Conservation (phyloP, 2,113 vertebrate genomes). For the Gallinago paraguaiae region DNA sequence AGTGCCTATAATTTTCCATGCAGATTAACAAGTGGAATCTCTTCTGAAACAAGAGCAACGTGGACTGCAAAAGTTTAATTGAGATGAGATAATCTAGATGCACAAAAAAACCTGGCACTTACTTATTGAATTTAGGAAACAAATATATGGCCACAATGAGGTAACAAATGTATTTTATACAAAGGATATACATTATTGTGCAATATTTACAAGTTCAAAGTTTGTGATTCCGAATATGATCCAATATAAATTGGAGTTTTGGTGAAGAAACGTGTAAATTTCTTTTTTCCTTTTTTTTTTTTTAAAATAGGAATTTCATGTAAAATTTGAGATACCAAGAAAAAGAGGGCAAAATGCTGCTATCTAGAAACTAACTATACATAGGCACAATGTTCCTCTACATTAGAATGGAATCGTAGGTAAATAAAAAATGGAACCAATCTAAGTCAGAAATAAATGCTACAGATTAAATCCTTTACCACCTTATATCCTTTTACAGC, state of each 20-base stretch:
- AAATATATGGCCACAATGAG: not conserved
- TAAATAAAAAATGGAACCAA: not conserved
- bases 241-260: not conserved
- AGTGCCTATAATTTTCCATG: fast-evolving
- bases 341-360: not conserved
- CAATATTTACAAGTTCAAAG: not conserved
- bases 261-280: not conserved
- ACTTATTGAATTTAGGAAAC: not conserved
- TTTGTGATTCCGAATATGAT: not conserved
- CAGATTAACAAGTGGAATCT: not conserved
- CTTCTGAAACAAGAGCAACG: not conserved
- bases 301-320: not conserved
- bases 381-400: not conserved
- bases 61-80: not conserved
- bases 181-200: not conserved
- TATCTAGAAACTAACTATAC: not conserved
- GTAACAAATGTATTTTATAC: not conserved
- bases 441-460: slow-evolving; percentile 28
- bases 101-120: not conserved
- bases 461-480: not conserved
- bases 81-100: not conserved
- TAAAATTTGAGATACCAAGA: not conserved
- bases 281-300: not conserved
- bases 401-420: not conserved
- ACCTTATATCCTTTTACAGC: not conserved